Base-by-base conservation (phyloP, 1,140 invertebrate species). In the Dolichoris vasculosae region DNA sequence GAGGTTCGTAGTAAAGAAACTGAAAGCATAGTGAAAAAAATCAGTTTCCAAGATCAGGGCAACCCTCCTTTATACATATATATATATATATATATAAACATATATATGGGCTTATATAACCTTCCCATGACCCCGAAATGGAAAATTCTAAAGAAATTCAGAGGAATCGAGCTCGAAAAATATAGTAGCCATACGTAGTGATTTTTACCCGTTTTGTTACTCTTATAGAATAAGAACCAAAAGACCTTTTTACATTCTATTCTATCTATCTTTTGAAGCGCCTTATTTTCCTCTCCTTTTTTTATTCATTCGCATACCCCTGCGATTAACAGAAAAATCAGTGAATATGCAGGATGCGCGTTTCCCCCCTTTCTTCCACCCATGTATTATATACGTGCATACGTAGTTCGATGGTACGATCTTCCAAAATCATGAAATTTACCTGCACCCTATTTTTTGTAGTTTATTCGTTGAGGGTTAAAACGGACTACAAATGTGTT, bases 61-160 rank as follows among this genome's bases (percentile, higher is more conserved):
- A 91, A 89, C 88, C 84, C 85, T 86, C 71, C 63, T 75, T 46
- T 86, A 35, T 3, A n/a, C n/a, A n/a, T n/a, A n/a, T n/a, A n/a
- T n/a, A n/a, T n/a, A n/a, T n/a, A n/a, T n/a, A n/a, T n/a, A n/a
- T n/a, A n/a, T n/a, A n/a, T n/a, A n/a, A n/a, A n/a, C n/a, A n/a
- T n/a, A 8, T 63, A 38, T n/a, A 20, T 63, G 64, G 73, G 82
- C 85, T 88, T 90, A 89, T 82, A 88, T 51, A 88, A 90, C 88
- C 91, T 93, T 93, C 92, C 92, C 93, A 93, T 93, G 93, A 93
- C 91, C 93, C 85, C 92, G 91, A 92, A 93, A 91, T 88, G 76
- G 87, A 89, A 90, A 90, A 90, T 93, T 93, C 87, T 91, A 92
- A 91, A 91, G 91, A 89, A 90, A 69, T 51, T 83, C 89, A 86